These are phyloP conservation scores for Zootermopsis nevadensis DNA, from an alignment of 2,888 invertebrate genomes.

Conservation along the genomic window DNA sequence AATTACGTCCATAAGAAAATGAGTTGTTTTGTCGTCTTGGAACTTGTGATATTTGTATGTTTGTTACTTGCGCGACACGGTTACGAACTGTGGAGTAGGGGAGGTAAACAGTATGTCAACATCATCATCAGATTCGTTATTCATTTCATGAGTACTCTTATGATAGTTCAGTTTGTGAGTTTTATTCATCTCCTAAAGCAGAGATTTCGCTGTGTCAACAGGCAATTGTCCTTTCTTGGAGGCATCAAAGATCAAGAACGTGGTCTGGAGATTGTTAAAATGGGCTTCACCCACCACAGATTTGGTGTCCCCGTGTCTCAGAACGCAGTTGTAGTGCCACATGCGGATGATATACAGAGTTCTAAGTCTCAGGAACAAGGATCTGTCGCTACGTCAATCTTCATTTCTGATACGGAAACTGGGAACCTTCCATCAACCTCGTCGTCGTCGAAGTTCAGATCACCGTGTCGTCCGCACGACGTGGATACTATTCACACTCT, in stretches of 20 bases:
- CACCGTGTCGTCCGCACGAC: not conserved
- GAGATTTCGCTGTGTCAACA: constrained; percentile 3
- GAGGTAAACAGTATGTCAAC: not conserved
- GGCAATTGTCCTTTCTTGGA: not conserved
- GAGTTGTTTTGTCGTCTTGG: constrained; percentile 1
- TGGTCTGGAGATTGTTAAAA: not conserved
- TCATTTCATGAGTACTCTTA: constrained; percentile 19
- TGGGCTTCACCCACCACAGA: not conserved
- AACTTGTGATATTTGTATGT: not conserved
- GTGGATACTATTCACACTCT: not conserved
- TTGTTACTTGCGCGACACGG: constrained; percentile 8
- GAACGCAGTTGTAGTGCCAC: not conserved
- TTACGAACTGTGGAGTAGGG: constrained; percentile 16
- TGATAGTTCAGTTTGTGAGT: constrained; percentile 25
- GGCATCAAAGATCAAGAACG: not conserved
- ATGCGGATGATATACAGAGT: not conserved
- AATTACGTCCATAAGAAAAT: not conserved
- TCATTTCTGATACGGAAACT: constrained; percentile 16
- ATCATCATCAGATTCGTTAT: not conserved
- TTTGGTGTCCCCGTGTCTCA: not conserved
- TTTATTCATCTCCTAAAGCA: constrained; percentile 1
- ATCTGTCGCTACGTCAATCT: not conserved
- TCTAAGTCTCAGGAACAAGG: not conserved
- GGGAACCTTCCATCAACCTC: not conserved
- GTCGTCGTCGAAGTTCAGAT: not conserved